Conservation (phyloP, 2,113 vertebrate species). For the Protobothrops flavoviridis region DNA sequence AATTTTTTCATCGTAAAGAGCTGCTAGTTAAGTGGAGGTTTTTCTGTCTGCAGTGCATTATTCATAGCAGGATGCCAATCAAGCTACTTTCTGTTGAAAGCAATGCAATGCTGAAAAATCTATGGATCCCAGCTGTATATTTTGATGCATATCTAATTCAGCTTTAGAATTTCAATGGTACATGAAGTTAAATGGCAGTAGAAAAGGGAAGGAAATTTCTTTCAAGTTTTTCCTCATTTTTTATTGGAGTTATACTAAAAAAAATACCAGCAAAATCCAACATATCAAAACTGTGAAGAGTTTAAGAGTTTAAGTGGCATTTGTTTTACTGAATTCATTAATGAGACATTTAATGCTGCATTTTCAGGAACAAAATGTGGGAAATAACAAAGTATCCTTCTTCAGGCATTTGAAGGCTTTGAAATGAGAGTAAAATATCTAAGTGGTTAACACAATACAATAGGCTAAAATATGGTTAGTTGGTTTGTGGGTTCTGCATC, state of each 20-base stretch:
- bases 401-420: slow-evolving; percentile 19
- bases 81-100: background rate
- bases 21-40: background rate
- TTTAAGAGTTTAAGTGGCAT: background rate
- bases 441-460: background rate
- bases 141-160: background rate
- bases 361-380: slow-evolving; percentile 26
- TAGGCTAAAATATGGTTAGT: background rate
- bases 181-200: background rate
- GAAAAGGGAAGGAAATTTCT: background rate
- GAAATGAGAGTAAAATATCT: slow-evolving; percentile 12
- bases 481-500: background rate
- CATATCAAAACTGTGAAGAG: background rate
- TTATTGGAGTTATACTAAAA: background rate
- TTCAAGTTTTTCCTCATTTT: background rate
- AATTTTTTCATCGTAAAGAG: background rate
- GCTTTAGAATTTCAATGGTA: background rate
- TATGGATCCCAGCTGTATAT: background rate
- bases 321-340: slow-evolving; percentile 5
- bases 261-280: background rate
- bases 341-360: slow-evolving; percentile 18
- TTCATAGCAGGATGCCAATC: background rate
- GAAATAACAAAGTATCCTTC: slow-evolving; percentile 25
- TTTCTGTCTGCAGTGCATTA: background rate
- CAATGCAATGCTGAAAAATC: background rate